These are phyloP conservation scores for Pipa parva DNA, from an alignment of 2,113 vertebrate genomes.

Conservation along the genomic window DNA sequence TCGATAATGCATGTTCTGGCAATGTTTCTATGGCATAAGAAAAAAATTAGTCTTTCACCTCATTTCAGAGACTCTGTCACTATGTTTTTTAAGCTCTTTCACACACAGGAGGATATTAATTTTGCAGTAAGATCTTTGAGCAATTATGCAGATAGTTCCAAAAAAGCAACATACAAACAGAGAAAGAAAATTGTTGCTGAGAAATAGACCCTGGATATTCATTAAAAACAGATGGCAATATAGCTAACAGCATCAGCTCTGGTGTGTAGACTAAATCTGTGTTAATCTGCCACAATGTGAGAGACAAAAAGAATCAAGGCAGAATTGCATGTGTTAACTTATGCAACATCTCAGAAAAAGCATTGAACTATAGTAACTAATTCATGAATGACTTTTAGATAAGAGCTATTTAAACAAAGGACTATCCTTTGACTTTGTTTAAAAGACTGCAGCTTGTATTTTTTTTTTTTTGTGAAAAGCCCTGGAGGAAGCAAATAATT, in stretches of 20 bases:
- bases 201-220: constrained; percentile 84
- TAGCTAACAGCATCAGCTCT: constrained; percentile 71
- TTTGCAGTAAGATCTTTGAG: constrained; percentile 91
- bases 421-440: constrained; percentile 50
- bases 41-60: constrained; percentile 83
- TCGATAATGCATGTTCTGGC: constrained; percentile 91
- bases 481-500: constrained; percentile 64
- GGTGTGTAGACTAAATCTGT: constrained; percentile 62
- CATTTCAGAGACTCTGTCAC: constrained; percentile 81
- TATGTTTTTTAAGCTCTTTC: constrained; percentile 66
- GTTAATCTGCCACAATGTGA: constrained; percentile 55
- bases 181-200: constrained; percentile 84
- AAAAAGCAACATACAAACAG: constrained; percentile 84
- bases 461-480: constrained; percentile 61
- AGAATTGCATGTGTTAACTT: constrained; percentile 36
- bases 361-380: constrained; percentile 46
- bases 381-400: constrained; percentile 47
- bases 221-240: constrained; percentile 93
- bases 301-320: constrained; percentile 47
- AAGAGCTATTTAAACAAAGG: constrained; percentile 46
- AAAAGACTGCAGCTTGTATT: constrained; percentile 58
- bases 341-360: constrained; percentile 52
- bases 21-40: constrained; percentile 83
- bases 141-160: constrained; percentile 92
- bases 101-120: constrained; percentile 87